A percentile compares a stretch with the other conserved stretches of the same genome.
These are phyloP conservation scores for Exephanes ischioxanthus DNA, from an alignment of 2,888 invertebrate species.

Conservation along the genomic window DNA sequence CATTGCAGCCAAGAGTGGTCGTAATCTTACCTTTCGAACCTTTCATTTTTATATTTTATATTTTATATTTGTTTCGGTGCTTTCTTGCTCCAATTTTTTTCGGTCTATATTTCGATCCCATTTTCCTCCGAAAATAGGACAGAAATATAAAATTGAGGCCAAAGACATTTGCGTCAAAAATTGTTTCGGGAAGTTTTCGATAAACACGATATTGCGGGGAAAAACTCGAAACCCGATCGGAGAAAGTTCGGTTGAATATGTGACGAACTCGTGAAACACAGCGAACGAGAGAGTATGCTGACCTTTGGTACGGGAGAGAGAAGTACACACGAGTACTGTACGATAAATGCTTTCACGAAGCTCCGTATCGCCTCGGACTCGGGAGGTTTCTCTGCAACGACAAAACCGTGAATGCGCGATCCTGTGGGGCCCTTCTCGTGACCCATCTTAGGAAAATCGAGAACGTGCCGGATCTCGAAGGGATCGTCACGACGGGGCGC, in stretches of 20 bases:
- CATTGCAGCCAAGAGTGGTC: no score
- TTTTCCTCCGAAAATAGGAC: no score
- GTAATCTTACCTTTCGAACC: no score
- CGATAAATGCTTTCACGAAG: background rate
- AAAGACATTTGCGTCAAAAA: no score
- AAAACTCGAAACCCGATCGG: background rate
- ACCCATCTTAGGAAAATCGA: constrained; percentile 50
- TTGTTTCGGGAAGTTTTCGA: no score
- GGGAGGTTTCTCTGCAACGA: constrained; percentile 41
- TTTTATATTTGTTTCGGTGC: no score
- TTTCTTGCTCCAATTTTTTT: no score
- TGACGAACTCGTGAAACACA: constrained; percentile 59
- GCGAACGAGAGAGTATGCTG: constrained; percentile 42
- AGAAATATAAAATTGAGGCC: no score
- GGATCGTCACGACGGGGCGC: constrained; percentile 60
- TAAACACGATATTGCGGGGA: background rate
- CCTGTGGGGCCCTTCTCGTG: constrained; percentile 52
- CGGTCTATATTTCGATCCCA: no score
- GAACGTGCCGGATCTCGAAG: constrained; percentile 36
- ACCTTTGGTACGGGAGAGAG: constrained; percentile 33
- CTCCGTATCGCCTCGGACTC: constrained; percentile 17
- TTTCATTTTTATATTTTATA: no score
- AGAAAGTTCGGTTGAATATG: constrained; percentile 53
- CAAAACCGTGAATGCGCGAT: constrained; percentile 31
- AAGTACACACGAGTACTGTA: background rate